These are phyloP conservation scores for Pseudomyrmex gracilis DNA, from an alignment of 1,140 invertebrate species.

Conservation along the genomic window DNA sequence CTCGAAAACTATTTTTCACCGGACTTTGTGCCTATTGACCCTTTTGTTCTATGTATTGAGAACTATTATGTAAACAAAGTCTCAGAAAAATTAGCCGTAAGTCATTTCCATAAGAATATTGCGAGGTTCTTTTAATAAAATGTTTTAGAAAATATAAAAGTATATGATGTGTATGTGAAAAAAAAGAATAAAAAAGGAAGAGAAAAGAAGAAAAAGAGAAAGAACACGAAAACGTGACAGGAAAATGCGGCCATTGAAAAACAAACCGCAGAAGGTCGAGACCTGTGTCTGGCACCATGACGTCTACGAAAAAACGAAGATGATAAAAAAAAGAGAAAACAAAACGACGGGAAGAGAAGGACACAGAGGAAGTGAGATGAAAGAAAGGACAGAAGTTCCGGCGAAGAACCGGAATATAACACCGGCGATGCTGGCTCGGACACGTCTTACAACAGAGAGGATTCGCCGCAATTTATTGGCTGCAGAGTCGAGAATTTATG, in stretches of 20 bases:
- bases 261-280: slow-evolving; percentile 42
- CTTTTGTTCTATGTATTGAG: too few species aligned
- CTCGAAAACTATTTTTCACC: too few species aligned
- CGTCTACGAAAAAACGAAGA: slow-evolving; percentile 10
- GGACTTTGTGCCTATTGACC: too few species aligned
- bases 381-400: slow-evolving; percentile 48
- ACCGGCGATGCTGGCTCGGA: slow-evolving; percentile 48
- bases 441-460: slow-evolving; percentile 66
- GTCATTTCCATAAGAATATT: too few species aligned
- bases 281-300: slow-evolving; percentile 30
- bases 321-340: background rate
- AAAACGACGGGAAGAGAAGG: slow-evolving; percentile 16
- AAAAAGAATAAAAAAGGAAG: background rate
- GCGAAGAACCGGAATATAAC: slow-evolving; percentile 64
- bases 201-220: background rate
- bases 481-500: slow-evolving; percentile 80
- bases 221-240: slow-evolving; percentile 28
- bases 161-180: background rate
- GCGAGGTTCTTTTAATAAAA: too few species aligned
- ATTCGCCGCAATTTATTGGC: slow-evolving; percentile 79
- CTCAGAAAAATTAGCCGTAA: too few species aligned
- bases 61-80: too few species aligned
- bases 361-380: background rate
- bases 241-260: slow-evolving; percentile 53
- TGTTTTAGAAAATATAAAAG: too few species aligned